Evolutionary conservation across 2,888 invertebrate genomes (phyloP).

Genomic region (Frankliniella intonsa): DNA sequence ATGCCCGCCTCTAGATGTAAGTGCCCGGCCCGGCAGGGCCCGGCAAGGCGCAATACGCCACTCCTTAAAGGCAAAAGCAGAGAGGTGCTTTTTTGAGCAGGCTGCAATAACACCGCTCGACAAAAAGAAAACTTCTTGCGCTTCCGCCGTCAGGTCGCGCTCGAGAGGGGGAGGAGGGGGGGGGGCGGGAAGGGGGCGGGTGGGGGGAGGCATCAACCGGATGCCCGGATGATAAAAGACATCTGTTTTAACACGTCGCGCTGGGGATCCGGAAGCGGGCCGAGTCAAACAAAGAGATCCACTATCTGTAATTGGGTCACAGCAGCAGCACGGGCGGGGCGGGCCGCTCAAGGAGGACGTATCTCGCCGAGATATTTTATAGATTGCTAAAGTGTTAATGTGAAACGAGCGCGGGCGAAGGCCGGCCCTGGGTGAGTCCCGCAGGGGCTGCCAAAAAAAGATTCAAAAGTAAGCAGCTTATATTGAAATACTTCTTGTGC

Average conservation of each 20-base stretch:
- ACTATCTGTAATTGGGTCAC: conserved; percentile 25
- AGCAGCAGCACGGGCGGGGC: background rate
- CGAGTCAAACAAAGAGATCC: background rate
- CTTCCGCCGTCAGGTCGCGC: too few relatives aligned
- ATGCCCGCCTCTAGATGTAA: background rate
- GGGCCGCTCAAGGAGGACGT: background rate
- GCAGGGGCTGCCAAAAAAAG: background rate
- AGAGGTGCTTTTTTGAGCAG: too few relatives aligned
- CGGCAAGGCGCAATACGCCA: too few relatives aligned
- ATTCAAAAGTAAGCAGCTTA: too few relatives aligned
- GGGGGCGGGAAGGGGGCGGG: too few relatives aligned
- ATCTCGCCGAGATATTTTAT: conserved; percentile 12
- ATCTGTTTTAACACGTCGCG: background rate
- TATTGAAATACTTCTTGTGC: too few relatives aligned
- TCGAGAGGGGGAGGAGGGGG: too few relatives aligned
- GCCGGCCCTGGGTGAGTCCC: background rate
- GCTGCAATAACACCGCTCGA: too few relatives aligned
- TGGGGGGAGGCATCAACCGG: too few relatives aligned
- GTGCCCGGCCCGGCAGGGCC: too few relatives aligned
- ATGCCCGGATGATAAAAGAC: background rate
- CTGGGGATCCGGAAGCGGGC: background rate
- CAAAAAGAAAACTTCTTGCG: too few relatives aligned
- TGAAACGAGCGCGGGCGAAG: background rate
- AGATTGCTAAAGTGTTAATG: conserved; percentile 5
- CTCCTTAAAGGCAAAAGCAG: too few relatives aligned